A percentile compares a stretch with the other conserved stretches of the same genome.
Evolutionary conservation across 2,888 invertebrate genomes (phyloP).

Genomic region (Nipponacmea schrenckii): DNA sequence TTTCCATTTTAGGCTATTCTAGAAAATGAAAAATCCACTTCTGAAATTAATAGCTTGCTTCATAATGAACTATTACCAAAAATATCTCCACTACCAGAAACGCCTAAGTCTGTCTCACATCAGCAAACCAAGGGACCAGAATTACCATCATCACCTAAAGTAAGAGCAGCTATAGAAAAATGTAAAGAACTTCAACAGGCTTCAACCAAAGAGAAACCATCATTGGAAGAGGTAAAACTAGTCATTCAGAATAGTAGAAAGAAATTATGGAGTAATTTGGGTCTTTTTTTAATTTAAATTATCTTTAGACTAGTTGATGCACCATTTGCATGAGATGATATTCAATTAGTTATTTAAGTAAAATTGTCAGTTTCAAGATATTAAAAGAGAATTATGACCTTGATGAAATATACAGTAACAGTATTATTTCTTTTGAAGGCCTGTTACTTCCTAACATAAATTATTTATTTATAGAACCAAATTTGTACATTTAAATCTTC

Average conservation of each 20-base stretch:
- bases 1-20: too few relatives aligned
- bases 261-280: too few relatives aligned
- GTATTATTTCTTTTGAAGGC: too few relatives aligned
- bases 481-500: too few relatives aligned
- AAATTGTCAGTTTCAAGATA: neutral
- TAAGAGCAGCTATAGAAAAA: constrained; percentile 38
- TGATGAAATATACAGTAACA: too few relatives aligned
- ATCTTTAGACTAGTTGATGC: neutral
- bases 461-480: too few relatives aligned
- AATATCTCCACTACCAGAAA: constrained; percentile 37
- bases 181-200: constrained; percentile 27
- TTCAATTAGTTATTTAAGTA: neutral
- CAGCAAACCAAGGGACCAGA: constrained; percentile 18
- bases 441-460: too few relatives aligned
- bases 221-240: neutral
- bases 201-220: neutral
- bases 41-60: neutral
- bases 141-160: constrained; percentile 29
- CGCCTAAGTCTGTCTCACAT: constrained; percentile 26
- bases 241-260: too few relatives aligned
- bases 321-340: neutral
- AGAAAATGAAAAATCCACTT: neutral
- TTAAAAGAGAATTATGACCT: too few relatives aligned
- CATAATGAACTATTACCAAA: constrained; percentile 18
- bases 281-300: neutral